A percentile compares a stretch with the other conserved stretches of the same genome.
Evolutionary conservation across 2,113 vertebrate genomes (phyloP).

Genomic region (Rhizomys pruinosus): DNA sequence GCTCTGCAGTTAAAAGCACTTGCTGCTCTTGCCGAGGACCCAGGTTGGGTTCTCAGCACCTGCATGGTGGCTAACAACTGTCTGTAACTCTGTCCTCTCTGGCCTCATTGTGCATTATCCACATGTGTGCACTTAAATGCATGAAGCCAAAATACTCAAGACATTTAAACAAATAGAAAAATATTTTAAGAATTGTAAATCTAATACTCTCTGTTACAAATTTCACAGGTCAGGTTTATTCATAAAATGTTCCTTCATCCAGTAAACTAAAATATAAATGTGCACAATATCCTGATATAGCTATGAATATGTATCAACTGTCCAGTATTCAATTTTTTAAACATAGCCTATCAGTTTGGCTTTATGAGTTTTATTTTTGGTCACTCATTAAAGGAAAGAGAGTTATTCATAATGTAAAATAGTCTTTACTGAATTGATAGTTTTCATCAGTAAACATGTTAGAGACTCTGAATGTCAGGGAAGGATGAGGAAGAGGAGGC

Average conservation of each 20-base stretch:
- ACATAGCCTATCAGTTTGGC: not conserved
- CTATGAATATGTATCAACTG: not conserved
- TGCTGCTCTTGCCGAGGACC: too few relatives aligned
- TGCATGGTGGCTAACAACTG: too few relatives aligned
- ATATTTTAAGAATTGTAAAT: not conserved
- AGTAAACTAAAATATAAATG: conserved; percentile 12
- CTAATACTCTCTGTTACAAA: conserved; percentile 4
- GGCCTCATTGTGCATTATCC: too few relatives aligned
- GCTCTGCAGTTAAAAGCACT: too few relatives aligned
- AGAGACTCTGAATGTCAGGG: not conserved
- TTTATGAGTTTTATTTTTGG: not conserved
- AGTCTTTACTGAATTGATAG: not conserved
- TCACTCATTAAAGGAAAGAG: not conserved
- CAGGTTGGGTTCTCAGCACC: too few relatives aligned
- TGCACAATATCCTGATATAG: not conserved
- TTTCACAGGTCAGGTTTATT: not conserved
- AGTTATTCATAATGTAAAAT: not conserved
- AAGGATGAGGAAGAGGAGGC: not conserved
- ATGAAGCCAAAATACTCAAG: too few relatives aligned
- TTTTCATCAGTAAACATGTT: not conserved
- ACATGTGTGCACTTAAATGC: too few relatives aligned
- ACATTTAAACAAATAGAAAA: too few relatives aligned
- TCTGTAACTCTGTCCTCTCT: too few relatives aligned
- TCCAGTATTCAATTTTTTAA: not conserved
- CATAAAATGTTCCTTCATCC: not conserved